Base-by-base conservation (phyloP, 2,888 invertebrate species). In the Tanytarsus gracilentus region DNA sequence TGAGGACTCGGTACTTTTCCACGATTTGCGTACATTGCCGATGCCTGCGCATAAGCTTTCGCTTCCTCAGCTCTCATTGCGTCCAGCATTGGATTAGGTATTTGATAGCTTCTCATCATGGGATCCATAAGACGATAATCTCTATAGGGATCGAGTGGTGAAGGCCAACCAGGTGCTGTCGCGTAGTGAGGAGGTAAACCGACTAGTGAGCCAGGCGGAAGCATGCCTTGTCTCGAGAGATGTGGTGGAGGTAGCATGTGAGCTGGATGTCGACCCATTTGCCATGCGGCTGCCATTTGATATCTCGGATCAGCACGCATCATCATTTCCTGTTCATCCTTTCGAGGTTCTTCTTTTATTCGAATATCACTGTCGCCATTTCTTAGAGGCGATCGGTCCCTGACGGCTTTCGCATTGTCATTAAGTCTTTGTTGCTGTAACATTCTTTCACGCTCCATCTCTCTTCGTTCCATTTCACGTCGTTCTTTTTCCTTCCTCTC, bases 11-110 rank as follows among this genome's bases (percentile, higher is more conserved):
- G 74, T 23, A 23, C 21, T 63, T 74, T 33, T 11, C 40, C 74
- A 63, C 74, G 74, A 33, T 69, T 69, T 14, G 74, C 69, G 50
- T 74, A 64, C 67, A 74, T 72, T 4, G 69, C 68, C 4, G 72
- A 82, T 65, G 79, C 77, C 61, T 79, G 80, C 61, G 82, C 80
- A 73, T 86, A 87, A 64, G 85, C 82, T 65, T 79, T 82, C 69
- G 84, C 80, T 68, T 88, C 80, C 73, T 88, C 88, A 40, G 83
- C 85, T 62, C 88, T 81, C 71, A 88, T 85, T 67, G 88, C 88
- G 69, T 88, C 87, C 11, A 89, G 82, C 29, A 89, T 75, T 18
- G 88, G 87, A 70, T 86, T 87, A 71, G 86, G 6, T 23, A 58
- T 58, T 58, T 27, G 58, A 58, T 58, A 58, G 88, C 61, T 87